These are phyloP conservation scores for Nasonia oneida DNA, from an alignment of 2,888 invertebrate species.

Conservation along the genomic window DNA sequence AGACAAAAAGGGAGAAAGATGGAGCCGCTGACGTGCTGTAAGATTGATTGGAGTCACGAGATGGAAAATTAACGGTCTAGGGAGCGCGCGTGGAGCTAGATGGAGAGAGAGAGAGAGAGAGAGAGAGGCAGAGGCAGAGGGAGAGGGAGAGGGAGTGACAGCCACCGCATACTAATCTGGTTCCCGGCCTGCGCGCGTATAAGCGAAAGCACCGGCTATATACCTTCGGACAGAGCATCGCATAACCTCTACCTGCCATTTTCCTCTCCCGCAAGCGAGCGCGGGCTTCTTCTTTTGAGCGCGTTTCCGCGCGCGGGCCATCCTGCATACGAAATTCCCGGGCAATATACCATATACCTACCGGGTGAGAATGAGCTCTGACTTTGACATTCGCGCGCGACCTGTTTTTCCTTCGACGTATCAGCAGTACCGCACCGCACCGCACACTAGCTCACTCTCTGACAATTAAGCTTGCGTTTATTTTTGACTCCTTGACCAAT, in stretches of 20 bases:
- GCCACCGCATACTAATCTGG: constrained; percentile 76
- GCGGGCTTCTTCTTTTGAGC: constrained; percentile 38
- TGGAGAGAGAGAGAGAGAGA: constrained; percentile 55
- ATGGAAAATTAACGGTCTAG: constrained; percentile 78
- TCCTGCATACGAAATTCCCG: constrained; percentile 55
- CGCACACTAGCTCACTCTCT: too few relatives aligned
- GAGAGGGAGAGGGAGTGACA: constrained; percentile 71
- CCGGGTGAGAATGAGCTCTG: background rate
- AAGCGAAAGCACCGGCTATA: constrained; percentile 12
- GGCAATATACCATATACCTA: background rate
- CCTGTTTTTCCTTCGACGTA: constrained; percentile 44
- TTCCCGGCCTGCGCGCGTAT: background rate
- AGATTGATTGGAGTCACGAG: constrained; percentile 79
- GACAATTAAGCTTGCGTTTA: too few relatives aligned
- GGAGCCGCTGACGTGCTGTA: constrained; percentile 74
- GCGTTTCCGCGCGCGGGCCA: constrained; percentile 24
- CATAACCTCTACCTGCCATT: constrained; percentile 65
- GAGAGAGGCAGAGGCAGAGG: constrained; percentile 69
- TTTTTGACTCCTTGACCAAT: too few relatives aligned
- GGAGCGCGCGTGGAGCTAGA: constrained; percentile 58
- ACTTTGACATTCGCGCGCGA: constrained; percentile 50
- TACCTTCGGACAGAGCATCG: constrained; percentile 56
- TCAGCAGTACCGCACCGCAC: background rate
- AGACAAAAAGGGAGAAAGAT: constrained; percentile 64
- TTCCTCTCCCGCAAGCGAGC: constrained; percentile 55